Conservation (phyloP, 1,140 invertebrate genomes). For the Pseudomyrmex concolor region DNA sequence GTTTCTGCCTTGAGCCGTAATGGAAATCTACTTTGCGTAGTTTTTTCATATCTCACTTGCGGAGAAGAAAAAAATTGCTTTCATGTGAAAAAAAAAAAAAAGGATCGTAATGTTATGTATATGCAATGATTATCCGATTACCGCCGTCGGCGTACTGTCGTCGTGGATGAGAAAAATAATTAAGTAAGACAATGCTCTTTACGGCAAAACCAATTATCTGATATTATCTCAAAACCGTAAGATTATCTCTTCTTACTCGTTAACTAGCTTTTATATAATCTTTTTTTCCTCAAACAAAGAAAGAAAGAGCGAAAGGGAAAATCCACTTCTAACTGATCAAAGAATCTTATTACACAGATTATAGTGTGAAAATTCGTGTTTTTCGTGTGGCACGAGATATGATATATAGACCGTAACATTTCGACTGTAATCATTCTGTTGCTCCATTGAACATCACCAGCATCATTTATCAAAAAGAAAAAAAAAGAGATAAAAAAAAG, state of each 20-base stretch:
- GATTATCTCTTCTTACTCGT: not conserved
- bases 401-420: too few species aligned
- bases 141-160: not conserved
- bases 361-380: not conserved
- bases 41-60: not conserved
- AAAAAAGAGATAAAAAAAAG: not conserved
- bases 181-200: not conserved
- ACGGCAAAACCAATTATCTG: constrained; percentile 1
- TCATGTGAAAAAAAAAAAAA: not conserved
- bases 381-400: not conserved
- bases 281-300: not conserved
- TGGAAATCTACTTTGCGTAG: constrained; percentile 13
- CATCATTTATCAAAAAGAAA: constrained; percentile 6
- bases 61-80: not conserved
- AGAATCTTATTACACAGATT: not conserved
- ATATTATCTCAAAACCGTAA: constrained; percentile 11
- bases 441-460: constrained; percentile 3
- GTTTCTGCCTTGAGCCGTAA: constrained; percentile 9
- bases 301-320: not conserved
- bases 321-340: not conserved
- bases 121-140: constrained; percentile 2
- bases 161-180: constrained; percentile 1
- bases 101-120: not conserved
- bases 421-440: not conserved
- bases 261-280: not conserved